Evolutionary conservation across 2,888 invertebrate genomes (phyloP), one percentile per base, ranked within the genome.

Genomic region (Ormyrus rosae): DNA sequence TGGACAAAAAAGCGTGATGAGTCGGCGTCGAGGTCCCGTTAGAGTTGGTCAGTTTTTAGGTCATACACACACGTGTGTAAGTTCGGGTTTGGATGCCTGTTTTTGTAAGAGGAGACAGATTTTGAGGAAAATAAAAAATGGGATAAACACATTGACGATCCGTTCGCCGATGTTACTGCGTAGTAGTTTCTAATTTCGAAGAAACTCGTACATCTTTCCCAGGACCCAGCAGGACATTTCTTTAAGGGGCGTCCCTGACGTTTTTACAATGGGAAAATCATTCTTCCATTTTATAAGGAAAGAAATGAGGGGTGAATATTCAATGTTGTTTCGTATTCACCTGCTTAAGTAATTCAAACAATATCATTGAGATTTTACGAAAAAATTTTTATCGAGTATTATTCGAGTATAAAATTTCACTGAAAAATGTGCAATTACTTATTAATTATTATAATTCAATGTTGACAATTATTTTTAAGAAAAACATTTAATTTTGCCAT

Each of bases 101-200:
- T 75, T 63, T 53, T 55, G 67, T 72, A 46, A 64, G 58, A 58
- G 69, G 72, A 53, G 76, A 74, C 70, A 55, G 80, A 82, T 80
- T 77, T 82, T 80, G 56, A 70, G 70, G 64, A 80, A 80, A 80
- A 80, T 82, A 82, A 81, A 79, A 81, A 82, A 82, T 82, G 77
- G 80, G 80, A 82, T 82, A 82, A 82, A 82, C 82, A 82, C 58
- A 69, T 65, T 74, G 61, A 64, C 58, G 64, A 53, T 67, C 45
- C 61, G 34, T 10, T n/a, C 61, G 48, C n/a, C 8, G 53, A 51
- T 48, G 13, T 48, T 67, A 70, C 81, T 78, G 77, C 77, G 77
- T 60, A 77, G 80, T 75, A 63, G 45, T 65, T 13, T 19, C 10
- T 34, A 34, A 34, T 76, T 72, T 60, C 51, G 60, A 53, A 61